A percentile compares a stretch with the other conserved stretches of the same genome.
Evolutionary conservation across 2,888 invertebrate genomes (phyloP).

Genomic region (Actias luna): DNA sequence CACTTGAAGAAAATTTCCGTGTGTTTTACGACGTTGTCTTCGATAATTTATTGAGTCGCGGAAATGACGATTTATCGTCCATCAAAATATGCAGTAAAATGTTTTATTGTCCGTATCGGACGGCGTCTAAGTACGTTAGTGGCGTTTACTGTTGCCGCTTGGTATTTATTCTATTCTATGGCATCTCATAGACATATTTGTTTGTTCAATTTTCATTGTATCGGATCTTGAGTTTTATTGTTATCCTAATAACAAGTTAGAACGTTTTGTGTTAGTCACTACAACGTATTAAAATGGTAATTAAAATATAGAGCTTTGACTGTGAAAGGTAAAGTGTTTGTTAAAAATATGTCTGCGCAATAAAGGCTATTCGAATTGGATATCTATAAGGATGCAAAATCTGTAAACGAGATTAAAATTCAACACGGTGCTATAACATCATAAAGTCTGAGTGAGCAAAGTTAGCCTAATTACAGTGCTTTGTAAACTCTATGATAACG

Average conservation of each 20-base stretch:
- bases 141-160: constrained; percentile 15
- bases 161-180: neutral
- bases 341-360: too few species aligned
- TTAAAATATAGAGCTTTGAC: neutral
- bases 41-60: constrained; percentile 37
- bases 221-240: neutral
- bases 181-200: neutral
- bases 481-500: too few species aligned
- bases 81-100: constrained; percentile 43
- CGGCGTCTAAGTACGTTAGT: constrained; percentile 23
- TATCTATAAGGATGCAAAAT: too few species aligned
- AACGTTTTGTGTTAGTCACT: neutral
- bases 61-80: constrained; percentile 49
- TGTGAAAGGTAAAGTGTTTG: neutral
- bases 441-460: too few species aligned
- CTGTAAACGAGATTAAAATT: too few species aligned
- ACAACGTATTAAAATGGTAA: neutral
- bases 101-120: constrained; percentile 39
- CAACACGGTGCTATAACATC: too few species aligned
- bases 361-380: too few species aligned
- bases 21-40: constrained; percentile 28
- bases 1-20: constrained; percentile 19
- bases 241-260: neutral
- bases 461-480: too few species aligned
- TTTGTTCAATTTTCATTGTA: neutral